A percentile compares a stretch with the other conserved stretches of the same genome.
phyloP scores from a whole-genome alignment of 1,140 invertebrate species.

The Meloidogyne exigua region DNA sequence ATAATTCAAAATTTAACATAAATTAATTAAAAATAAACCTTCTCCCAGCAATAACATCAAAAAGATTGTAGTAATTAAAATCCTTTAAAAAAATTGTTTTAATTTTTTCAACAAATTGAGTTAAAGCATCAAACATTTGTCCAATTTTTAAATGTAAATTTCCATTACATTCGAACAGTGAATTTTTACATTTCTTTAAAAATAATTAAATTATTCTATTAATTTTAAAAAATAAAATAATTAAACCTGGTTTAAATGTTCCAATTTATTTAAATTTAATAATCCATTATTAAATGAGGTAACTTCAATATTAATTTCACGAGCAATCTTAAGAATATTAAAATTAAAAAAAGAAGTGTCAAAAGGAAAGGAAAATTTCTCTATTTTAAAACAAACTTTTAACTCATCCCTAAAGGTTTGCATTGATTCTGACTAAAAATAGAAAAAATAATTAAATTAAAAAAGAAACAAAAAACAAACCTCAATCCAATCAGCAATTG shows the following conservation, averaged over 20 bases:
- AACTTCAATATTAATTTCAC: slow-evolving; percentile 22
- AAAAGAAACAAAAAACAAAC: not conserved
- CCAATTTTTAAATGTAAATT: slow-evolving; percentile 27
- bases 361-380: too few relatives aligned
- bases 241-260: slow-evolving; percentile 32
- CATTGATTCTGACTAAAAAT: slow-evolving; percentile 24
- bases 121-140: slow-evolving; percentile 1
- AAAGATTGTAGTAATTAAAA: slow-evolving; percentile 34
- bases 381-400: slow-evolving; percentile 11
- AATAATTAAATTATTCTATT: not conserved
- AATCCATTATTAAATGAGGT: not conserved
- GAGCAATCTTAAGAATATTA: slow-evolving; percentile 17
- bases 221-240: too few relatives aligned
- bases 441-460: not conserved
- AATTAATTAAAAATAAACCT: not conserved
- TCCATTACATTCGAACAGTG: slow-evolving; percentile 34
- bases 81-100: slow-evolving; percentile 28
- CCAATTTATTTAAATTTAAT: slow-evolving; percentile 29
- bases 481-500: slow-evolving; percentile 25
- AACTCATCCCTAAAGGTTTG: slow-evolving; percentile 30
- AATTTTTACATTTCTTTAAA: slow-evolving; percentile 29
- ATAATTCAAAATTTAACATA: not conserved
- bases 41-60: slow-evolving; percentile 28
- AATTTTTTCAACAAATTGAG: slow-evolving; percentile 35
- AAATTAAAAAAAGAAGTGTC: too few relatives aligned